Conservation (phyloP, 2,113 vertebrate genomes). For the Bucco capensis region DNA sequence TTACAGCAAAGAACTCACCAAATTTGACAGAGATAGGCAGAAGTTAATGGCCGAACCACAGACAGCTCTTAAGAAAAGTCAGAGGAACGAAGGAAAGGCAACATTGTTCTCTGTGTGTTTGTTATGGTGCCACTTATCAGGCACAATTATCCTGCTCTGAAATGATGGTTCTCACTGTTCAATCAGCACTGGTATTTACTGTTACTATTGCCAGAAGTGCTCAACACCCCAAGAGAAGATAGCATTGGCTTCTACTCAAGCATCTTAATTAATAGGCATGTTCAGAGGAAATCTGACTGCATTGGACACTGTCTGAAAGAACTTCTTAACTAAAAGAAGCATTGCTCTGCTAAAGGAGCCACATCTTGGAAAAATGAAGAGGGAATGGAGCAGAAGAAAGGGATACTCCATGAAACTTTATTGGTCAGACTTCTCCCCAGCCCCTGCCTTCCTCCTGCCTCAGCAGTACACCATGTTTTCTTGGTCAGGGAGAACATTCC, state of each 20-base stretch:
- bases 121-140: neutral
- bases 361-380: neutral
- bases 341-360: neutral
- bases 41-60: neutral
- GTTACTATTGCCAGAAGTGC: slow-evolving; percentile 6
- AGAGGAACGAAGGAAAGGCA: neutral
- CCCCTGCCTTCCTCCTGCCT: neutral
- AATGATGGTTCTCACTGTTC: slow-evolving; percentile 21
- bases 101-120: neutral
- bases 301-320: neutral
- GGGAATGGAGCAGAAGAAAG: neutral
- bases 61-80: neutral
- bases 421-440: neutral
- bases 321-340: neutral
- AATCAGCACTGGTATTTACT: slow-evolving; percentile 20
- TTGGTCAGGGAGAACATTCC: neutral
- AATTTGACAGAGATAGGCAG: neutral
- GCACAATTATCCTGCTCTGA: slow-evolving; percentile 3
- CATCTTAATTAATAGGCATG: neutral
- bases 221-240: neutral
- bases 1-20: neutral
- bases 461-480: neutral
- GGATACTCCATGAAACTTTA: neutral
- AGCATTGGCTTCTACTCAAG: neutral
- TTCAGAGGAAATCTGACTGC: neutral